Evolutionary conservation across 2,888 invertebrate species (phyloP).

Genomic region (Agelastica alni): DNA sequence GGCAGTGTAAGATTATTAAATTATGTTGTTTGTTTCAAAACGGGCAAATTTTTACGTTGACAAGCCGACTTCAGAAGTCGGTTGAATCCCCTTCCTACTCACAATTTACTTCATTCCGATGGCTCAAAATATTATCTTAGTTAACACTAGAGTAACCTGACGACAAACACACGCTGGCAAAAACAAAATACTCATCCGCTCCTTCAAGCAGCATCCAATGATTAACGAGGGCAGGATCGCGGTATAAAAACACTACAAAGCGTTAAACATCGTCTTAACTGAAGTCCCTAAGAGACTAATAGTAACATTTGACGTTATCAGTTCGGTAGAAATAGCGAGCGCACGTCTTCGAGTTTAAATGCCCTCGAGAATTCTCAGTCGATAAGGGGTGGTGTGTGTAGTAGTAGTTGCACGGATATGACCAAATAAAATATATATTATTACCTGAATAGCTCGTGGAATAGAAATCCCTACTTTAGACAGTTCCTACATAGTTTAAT

Average conservation of each 20-base stretch:
- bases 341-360: conserved; percentile 55
- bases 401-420: conserved; percentile 47
- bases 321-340: conserved; percentile 50
- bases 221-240: conserved; percentile 37
- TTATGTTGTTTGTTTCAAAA: too few relatives aligned
- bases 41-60: too few relatives aligned
- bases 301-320: conserved; percentile 55
- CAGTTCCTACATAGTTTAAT: conserved; percentile 44
- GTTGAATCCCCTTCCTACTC: neutral
- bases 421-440: conserved; percentile 54
- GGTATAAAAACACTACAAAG: conserved; percentile 37
- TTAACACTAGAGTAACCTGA: conserved; percentile 35
- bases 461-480: conserved; percentile 51
- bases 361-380: conserved; percentile 51
- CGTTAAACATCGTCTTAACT: conserved; percentile 43
- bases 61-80: neutral
- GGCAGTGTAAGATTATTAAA: too few relatives aligned
- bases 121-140: conserved; percentile 30
- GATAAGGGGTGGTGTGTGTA: conserved; percentile 49
- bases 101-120: conserved; percentile 17
- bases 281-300: conserved; percentile 53
- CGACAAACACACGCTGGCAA: conserved; percentile 33
- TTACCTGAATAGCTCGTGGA: conserved; percentile 51
- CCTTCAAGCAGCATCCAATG: conserved; percentile 27
- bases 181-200: conserved; percentile 35